Evolutionary conservation across 2,888 invertebrate species (phyloP).

Genomic region (Cotesia congregata): DNA sequence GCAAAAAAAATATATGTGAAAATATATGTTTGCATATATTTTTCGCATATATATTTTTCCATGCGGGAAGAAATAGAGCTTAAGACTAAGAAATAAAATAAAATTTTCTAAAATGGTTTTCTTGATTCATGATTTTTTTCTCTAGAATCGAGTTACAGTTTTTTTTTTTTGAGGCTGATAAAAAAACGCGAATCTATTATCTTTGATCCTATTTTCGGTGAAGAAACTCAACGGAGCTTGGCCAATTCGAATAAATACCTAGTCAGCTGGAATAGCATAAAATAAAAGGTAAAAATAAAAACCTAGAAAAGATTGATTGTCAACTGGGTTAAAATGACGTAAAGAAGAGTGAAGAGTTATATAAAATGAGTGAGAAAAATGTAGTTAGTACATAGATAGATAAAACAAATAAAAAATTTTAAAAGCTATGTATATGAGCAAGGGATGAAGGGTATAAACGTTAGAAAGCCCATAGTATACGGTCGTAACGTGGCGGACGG

Average conservation of each 20-base stretch:
- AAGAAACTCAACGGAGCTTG: slow-evolving; percentile 18
- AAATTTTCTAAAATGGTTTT: too few relatives aligned
- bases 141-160: too few relatives aligned
- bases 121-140: too few relatives aligned
- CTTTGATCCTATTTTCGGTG: not conserved
- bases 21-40: too few relatives aligned
- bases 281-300: slow-evolving; percentile 22
- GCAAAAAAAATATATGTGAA: too few relatives aligned
- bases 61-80: too few relatives aligned
- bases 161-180: too few relatives aligned
- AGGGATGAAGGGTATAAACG: slow-evolving; percentile 37
- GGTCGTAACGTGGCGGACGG: slow-evolving; percentile 65
- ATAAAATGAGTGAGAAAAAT: slow-evolving; percentile 29
- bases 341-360: slow-evolving; percentile 37
- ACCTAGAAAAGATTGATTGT: slow-evolving; percentile 26
- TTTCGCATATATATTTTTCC: too few relatives aligned
- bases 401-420: not conserved
- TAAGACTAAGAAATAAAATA: too few relatives aligned
- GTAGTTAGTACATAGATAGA: slow-evolving; percentile 21
- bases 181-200: slow-evolving; percentile 14
- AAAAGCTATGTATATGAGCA: slow-evolving; percentile 31
- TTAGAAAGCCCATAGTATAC: slow-evolving; percentile 42
- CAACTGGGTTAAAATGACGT: slow-evolving; percentile 24
- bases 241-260: not conserved
- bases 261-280: slow-evolving; percentile 26